A percentile compares a stretch with the other conserved stretches of the same genome.
Evolutionary conservation across 2,888 invertebrate genomes (phyloP).

Genomic region (Callinectes sapidus): DNA sequence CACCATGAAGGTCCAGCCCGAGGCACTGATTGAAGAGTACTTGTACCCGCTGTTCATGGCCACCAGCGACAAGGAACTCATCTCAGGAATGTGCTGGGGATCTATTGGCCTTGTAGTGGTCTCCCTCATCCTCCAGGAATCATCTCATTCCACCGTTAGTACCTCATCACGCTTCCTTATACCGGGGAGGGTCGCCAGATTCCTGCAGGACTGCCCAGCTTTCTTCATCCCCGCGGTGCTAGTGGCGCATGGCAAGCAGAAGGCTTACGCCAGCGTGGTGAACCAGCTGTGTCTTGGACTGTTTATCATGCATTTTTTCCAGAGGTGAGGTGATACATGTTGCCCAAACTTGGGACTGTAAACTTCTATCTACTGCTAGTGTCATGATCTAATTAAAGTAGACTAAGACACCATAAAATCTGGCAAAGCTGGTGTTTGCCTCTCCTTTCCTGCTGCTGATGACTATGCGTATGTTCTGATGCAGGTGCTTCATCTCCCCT

Average conservation of each 20-base stretch:
- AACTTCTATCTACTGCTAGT: not conserved
- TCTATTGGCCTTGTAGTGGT: constrained; percentile 41
- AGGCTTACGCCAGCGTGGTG: constrained; percentile 48
- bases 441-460: not conserved
- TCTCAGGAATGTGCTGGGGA: constrained; percentile 55
- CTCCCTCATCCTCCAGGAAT: constrained; percentile 38
- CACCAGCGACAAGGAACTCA: constrained; percentile 46
- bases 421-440: not conserved
- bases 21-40: constrained; percentile 39
- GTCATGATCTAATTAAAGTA: not conserved
- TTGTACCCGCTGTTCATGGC: constrained; percentile 60
- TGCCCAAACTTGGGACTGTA: not conserved
- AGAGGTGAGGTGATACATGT: constrained; percentile 56
- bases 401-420: not conserved
- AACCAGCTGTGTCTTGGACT: constrained; percentile 70
- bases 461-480: not conserved
- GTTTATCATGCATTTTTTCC: constrained; percentile 71
- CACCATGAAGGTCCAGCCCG: constrained; percentile 36
- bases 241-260: constrained; percentile 47
- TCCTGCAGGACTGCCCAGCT: constrained; percentile 69
- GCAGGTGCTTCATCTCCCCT: constrained; percentile 69
- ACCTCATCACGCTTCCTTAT: constrained; percentile 53
- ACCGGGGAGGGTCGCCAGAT: constrained; percentile 64
- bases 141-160: constrained; percentile 51
- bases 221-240: constrained; percentile 65